A percentile compares a stretch with the other conserved stretches of the same genome.
These are phyloP conservation scores for Cephus pygmeus DNA, from an alignment of 2,888 invertebrate species.

Conservation along the genomic window DNA sequence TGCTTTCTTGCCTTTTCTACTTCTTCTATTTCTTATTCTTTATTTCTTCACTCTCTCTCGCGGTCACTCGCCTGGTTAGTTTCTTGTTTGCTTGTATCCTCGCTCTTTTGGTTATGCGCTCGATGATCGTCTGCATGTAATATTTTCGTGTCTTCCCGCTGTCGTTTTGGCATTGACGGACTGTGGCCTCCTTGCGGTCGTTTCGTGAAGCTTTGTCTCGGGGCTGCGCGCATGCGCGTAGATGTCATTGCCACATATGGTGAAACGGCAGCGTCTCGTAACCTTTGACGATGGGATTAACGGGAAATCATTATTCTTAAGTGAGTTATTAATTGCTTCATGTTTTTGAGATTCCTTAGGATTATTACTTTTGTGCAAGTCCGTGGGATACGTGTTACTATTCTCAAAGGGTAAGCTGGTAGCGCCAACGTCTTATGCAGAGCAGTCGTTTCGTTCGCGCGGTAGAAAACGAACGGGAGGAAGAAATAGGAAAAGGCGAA, in stretches of 20 bases:
- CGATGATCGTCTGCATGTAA: neutral
- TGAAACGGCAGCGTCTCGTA: neutral
- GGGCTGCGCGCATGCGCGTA: neutral
- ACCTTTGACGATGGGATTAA: neutral
- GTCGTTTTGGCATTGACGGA: neutral
- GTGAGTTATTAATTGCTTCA: neutral
- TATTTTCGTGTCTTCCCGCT: neutral
- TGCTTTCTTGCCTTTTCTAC: constrained; percentile 4
- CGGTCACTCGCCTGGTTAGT: neutral
- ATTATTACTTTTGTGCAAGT: neutral
- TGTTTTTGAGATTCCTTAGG: neutral
- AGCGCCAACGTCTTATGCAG: neutral
- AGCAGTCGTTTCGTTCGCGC: neutral
- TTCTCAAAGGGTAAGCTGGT: neutral
- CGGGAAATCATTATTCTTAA: neutral
- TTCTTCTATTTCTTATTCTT: constrained; percentile 21
- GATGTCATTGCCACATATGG: neutral
- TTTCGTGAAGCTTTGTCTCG: neutral
- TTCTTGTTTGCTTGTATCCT: neutral
- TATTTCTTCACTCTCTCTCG: constrained; percentile 12
- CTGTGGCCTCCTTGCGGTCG: neutral
- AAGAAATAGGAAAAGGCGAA: too few species aligned
- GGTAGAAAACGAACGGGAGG: too few species aligned
- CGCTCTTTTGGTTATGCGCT: neutral
- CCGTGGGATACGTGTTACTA: neutral